A percentile compares a stretch with the other conserved stretches of the same genome.
These are phyloP conservation scores for Trichogramma evanescens DNA, from an alignment of 2,888 invertebrate species.

Conservation along the genomic window DNA sequence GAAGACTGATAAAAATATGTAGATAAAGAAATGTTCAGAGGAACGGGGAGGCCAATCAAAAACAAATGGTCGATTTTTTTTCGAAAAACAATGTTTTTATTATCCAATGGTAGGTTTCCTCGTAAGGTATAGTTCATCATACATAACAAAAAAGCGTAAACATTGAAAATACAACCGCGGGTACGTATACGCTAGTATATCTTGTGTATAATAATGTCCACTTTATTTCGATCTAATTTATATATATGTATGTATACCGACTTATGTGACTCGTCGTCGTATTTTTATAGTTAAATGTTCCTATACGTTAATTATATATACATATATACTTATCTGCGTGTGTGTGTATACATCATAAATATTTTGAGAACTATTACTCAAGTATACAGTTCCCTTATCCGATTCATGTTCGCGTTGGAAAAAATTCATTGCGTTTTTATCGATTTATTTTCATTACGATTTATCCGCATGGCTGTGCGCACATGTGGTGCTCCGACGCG, in stretches of 20 bases:
- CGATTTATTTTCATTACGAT: too few relatives aligned
- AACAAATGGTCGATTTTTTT: constrained; percentile 2
- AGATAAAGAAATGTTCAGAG: too few relatives aligned
- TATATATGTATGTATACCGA: constrained; percentile 2
- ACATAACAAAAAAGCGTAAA: constrained; percentile 32
- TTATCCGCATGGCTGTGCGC: too few relatives aligned
- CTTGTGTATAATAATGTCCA: constrained; percentile 9
- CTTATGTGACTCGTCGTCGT: constrained; percentile 3
- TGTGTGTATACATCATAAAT: neutral
- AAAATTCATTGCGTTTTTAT: too few relatives aligned
- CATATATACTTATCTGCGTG: neutral
- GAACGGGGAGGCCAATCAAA: neutral
- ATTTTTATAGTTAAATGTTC: constrained; percentile 14
- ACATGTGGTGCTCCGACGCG: too few relatives aligned
- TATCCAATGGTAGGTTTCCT: constrained; percentile 27
- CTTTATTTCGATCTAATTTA: constrained; percentile 20
- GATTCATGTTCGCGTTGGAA: too few relatives aligned
- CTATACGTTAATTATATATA: constrained; percentile 2
- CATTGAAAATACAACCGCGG: constrained; percentile 32
- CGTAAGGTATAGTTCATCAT: constrained; percentile 25
- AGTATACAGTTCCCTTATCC: too few relatives aligned
- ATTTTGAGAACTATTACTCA: too few relatives aligned
- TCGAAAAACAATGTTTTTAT: constrained; percentile 32
- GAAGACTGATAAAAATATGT: too few relatives aligned
- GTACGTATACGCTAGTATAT: constrained; percentile 12